Evolutionary conservation across 2,888 invertebrate genomes (phyloP), one percentile per base, ranked within the genome.

Genomic region (Drymonia ruficornis): DNA sequence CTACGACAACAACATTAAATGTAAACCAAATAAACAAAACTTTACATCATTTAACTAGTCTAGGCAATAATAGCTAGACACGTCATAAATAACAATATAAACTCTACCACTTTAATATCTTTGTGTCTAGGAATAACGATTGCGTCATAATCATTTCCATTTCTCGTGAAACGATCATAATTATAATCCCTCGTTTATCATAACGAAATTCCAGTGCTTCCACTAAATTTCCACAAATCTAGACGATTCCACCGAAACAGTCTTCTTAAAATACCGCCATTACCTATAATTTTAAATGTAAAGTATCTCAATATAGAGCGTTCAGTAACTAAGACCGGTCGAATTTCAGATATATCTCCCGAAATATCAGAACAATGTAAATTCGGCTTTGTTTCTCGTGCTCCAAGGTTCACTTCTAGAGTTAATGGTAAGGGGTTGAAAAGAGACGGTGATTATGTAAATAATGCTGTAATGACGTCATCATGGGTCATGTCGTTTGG

Each of bases 391-490:
- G 56, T 53, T 42, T 36, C 56, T 50, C 42, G 13, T 29, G 23
- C 0, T 8, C 47, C 59, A 74, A 55, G 63, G 63, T 63, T 62
- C 66, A 68, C 62, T 67, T 70, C 74, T 29, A 56, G 31, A 44
- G 58, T 64, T 53, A 49, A 40, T 55, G 52, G 60, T 46, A 59
- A 61, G 50, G 63, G 66, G 65, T 71, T 64, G 67, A 67, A 67
- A 54, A 67, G 65, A 71, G 23, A 67, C 65, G 71, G 78, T 80
- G 83, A 86, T 87, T 87, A 87, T 86, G 86, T 83, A 85, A 87
- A 87, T 86, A 82, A 76, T 78, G 76, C 75, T 73, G 74, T 85
- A 85, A 87, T 84, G 84, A 81, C 80, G 80, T 82, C 85, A 86
- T 85, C 80, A 81, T 63, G 76, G 81, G 83, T 80, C 79, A 80